Conservation (phyloP, 1,140 invertebrate species). For the Drosophila orosa region DNA sequence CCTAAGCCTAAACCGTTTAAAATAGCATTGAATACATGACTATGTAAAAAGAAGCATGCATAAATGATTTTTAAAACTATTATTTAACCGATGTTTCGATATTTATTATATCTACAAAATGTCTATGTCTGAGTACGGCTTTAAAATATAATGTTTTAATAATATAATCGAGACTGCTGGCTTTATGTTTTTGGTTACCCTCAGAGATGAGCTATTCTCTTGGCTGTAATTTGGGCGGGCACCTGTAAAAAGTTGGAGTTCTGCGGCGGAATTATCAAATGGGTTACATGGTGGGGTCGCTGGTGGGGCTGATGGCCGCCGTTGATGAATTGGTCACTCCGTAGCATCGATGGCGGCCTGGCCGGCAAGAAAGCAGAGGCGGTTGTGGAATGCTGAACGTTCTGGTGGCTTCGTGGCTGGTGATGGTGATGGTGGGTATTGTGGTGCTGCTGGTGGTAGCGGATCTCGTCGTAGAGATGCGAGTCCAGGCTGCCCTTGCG, state of each 20-base stretch:
- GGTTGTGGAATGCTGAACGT: slow-evolving; percentile 58
- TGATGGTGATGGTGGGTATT: slow-evolving; percentile 40
- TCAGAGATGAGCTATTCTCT: slow-evolving; percentile 72
- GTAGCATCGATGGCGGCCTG: slow-evolving; percentile 20
- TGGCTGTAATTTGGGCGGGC: slow-evolving; percentile 60
- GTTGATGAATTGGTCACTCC: slow-evolving; percentile 17
- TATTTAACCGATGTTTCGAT: neutral
- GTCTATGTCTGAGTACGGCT: neutral
- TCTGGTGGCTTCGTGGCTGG: slow-evolving; percentile 26
- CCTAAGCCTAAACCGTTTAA: neutral
- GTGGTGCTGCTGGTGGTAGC: slow-evolving; percentile 75
- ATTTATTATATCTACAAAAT: slow-evolving; percentile 14
- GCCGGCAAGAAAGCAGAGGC: slow-evolving; percentile 59
- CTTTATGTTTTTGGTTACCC: neutral
- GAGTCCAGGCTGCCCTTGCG: slow-evolving; percentile 79
- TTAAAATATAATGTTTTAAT: neutral
- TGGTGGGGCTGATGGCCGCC: slow-evolving; percentile 32
- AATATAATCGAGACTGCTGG: slow-evolving; percentile 3
- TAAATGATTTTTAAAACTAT: neutral
- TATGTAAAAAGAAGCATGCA: neutral
- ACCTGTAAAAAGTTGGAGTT: slow-evolving; percentile 78
- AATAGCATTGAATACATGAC: neutral
- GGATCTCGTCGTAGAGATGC: slow-evolving; percentile 81
- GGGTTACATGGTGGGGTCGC: slow-evolving; percentile 54
- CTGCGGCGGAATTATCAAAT: slow-evolving; percentile 77